A percentile compares a stretch with the other conserved stretches of the same genome.
Evolutionary conservation across 2,888 invertebrate species (phyloP).

Genomic region (Ichneumoninae sp.): DNA sequence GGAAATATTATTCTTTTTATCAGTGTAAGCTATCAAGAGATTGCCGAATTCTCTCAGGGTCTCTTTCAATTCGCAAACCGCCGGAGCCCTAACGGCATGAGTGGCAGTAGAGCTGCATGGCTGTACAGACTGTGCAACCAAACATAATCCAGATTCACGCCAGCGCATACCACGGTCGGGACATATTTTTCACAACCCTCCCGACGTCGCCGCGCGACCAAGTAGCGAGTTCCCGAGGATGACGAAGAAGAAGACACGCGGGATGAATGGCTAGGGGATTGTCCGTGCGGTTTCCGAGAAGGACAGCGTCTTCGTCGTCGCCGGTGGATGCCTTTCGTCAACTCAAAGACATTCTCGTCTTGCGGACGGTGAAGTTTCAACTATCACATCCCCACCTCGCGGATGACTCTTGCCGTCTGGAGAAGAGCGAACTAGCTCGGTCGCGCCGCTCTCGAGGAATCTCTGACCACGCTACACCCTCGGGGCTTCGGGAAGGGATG

Average conservation of each 20-base stretch:
- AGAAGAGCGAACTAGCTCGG: constrained; percentile 30
- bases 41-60: background rate
- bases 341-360: constrained; percentile 84
- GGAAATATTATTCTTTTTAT: too few relatives aligned
- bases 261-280: constrained; percentile 19
- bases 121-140: background rate
- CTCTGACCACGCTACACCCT: constrained; percentile 82
- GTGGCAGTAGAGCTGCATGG: background rate
- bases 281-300: constrained; percentile 45
- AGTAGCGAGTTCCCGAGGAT: constrained; percentile 12
- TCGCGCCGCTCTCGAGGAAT: constrained; percentile 73
- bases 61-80: constrained; percentile 26
- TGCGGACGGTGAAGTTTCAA: constrained; percentile 80
- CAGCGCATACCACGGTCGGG: constrained; percentile 43
- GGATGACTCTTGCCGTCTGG: constrained; percentile 59
- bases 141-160: constrained; percentile 19
- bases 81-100: background rate
- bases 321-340: constrained; percentile 78
- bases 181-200: constrained; percentile 35
- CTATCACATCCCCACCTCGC: constrained; percentile 70
- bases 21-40: background rate
- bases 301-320: constrained; percentile 43
- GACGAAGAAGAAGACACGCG: constrained; percentile 17
- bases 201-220: background rate
- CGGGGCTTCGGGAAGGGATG: constrained; percentile 60